These are phyloP conservation scores for Nycticryphes semicollaris DNA, from an alignment of 2,113 vertebrate genomes.

Conservation along the genomic window DNA sequence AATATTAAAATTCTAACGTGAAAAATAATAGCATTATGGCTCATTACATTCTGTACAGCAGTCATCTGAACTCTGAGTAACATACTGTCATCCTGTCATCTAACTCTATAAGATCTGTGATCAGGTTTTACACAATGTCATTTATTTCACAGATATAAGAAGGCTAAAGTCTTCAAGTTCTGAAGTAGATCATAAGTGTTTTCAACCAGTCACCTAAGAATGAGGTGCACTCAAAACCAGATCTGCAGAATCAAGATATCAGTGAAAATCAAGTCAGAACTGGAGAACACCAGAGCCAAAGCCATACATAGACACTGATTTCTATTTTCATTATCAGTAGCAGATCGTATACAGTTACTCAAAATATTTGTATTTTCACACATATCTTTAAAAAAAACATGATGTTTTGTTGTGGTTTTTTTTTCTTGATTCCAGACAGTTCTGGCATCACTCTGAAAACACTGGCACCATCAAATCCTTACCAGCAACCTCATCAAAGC, in stretches of 20 bases:
- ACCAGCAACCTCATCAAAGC: neutral
- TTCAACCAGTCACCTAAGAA: slow-evolving; percentile 24
- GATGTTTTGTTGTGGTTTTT: accelerated
- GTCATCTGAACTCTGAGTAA: slow-evolving; percentile 72
- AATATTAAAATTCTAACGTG: slow-evolving; percentile 71
- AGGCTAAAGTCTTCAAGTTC: slow-evolving; percentile 17
- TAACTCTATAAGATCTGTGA: slow-evolving; percentile 52
- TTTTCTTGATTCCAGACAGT: neutral
- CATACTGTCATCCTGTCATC: slow-evolving; percentile 59
- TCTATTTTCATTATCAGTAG: neutral
- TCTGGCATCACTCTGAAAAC: neutral
- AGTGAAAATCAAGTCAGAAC: neutral
- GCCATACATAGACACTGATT: neutral
- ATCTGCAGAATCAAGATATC: neutral
- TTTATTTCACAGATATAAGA: slow-evolving; percentile 61
- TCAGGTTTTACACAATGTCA: slow-evolving; percentile 50
- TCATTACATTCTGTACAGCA: slow-evolving; percentile 69
- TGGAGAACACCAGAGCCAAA: neutral
- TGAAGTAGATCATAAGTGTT: slow-evolving; percentile 2
- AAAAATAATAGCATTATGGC: slow-evolving; percentile 75
- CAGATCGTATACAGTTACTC: neutral
- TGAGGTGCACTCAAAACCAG: neutral
- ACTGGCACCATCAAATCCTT: neutral
- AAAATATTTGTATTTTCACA: neutral
- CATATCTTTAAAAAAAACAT: neutral